Conservation (phyloP, 2,797 vertebrate species). For the Melanotaenia parkinsoni region DNA sequence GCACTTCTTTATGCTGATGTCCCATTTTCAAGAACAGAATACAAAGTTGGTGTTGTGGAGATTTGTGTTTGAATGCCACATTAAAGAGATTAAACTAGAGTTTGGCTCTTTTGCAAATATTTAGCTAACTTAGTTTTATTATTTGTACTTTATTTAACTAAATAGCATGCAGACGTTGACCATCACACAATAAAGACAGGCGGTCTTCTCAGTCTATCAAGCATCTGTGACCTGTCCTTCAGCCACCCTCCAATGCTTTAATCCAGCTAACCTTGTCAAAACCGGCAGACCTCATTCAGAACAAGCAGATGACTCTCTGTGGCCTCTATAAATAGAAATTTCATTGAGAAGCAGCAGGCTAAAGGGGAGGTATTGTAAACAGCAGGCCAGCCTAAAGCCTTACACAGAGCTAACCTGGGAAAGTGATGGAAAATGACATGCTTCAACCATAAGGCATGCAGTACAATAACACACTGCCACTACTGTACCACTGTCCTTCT, state of each 20-base stretch:
- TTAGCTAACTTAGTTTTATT: conserved; percentile 68
- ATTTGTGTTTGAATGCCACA: conserved; percentile 60
- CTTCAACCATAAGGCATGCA: conserved; percentile 62
- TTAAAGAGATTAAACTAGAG: conserved; percentile 69
- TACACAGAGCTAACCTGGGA: conserved; percentile 77
- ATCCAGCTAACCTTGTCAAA: conserved; percentile 84
- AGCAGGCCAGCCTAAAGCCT: conserved; percentile 73
- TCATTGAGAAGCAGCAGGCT: conserved; percentile 82
- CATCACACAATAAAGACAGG: conserved; percentile 65
- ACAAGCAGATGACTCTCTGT: conserved; percentile 82
- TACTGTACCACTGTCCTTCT: conserved; percentile 42
- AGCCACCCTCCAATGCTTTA: conserved; percentile 64
- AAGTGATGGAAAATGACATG: conserved; percentile 77
- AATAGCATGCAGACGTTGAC: conserved; percentile 65
- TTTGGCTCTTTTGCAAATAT: conserved; percentile 72
- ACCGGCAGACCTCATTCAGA: conserved; percentile 82
- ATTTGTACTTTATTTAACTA: conserved; percentile 68
- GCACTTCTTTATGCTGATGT: conserved; percentile 61
- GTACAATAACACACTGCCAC: conserved; percentile 69
- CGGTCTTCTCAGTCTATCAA: conserved; percentile 70
- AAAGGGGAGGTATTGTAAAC: conserved; percentile 83
- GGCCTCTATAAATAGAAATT: conserved; percentile 83
- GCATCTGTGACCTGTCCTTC: conserved; percentile 75
- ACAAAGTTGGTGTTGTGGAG: conserved; percentile 54
- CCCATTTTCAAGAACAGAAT: conserved; percentile 59